Percentiles rank a stretch among this genome's conserved stretches.
Evolutionary conservation across 1,140 invertebrate species (phyloP).

Genomic region (Antheraea mylitta): DNA sequence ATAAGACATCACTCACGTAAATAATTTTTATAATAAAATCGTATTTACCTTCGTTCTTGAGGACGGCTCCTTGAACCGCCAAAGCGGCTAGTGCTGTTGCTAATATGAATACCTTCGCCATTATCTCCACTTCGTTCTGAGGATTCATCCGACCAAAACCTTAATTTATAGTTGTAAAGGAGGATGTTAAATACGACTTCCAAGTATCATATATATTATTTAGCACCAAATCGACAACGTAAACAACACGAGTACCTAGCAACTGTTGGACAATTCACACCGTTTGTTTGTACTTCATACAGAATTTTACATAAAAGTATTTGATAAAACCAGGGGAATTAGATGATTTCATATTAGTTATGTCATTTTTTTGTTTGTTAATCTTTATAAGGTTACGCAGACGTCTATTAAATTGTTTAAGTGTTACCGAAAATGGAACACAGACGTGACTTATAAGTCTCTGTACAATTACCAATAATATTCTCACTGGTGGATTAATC

Average conservation of each 20-base stretch:
- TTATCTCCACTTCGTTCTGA: conserved; percentile 31
- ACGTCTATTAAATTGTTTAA: not conserved
- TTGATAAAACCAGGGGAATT: conserved; percentile 18
- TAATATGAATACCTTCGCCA: conserved; percentile 32
- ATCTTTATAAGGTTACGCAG: not conserved
- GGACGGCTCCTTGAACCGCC: conserved; percentile 12
- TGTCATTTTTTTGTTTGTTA: conserved; percentile 9
- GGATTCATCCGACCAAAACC: not conserved
- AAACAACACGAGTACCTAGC: conserved; percentile 16
- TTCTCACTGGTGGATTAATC: too few relatives aligned
- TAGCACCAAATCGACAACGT: conserved; percentile 30
- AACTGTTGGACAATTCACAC: conserved; percentile 32
- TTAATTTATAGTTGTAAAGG: conserved; percentile 33
- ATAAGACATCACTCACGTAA: not conserved
- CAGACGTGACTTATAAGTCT: not conserved
- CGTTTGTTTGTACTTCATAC: conserved; percentile 20
- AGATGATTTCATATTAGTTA: conserved; percentile 4
- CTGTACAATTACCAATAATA: too few relatives aligned
- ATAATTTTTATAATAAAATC: conserved; percentile 5
- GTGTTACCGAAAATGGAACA: not conserved
- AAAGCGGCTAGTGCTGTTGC: conserved; percentile 5
- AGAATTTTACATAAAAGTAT: conserved; percentile 23
- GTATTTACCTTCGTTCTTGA: not conserved
- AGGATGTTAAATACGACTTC: conserved; percentile 32
- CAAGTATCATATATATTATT: conserved; percentile 27